phyloP scores from a whole-genome alignment of 1,140 invertebrate species.

The Mylabris phalerata region DNA sequence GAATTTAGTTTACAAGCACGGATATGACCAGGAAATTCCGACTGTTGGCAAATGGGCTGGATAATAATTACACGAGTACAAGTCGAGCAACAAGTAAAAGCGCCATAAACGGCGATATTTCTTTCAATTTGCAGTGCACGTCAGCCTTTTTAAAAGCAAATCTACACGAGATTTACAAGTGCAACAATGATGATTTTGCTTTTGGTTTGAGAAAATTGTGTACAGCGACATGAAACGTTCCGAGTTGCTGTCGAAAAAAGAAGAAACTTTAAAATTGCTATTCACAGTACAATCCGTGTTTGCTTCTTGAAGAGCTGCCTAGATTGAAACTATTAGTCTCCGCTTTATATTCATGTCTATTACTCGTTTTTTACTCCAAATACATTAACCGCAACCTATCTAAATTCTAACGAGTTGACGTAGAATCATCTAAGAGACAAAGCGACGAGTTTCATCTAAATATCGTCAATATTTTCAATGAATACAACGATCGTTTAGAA shows the following conservation, averaged over 20 bases:
- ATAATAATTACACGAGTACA: slow-evolving; percentile 13
- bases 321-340: slow-evolving; percentile 5
- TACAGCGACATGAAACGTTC: too few relatives aligned
- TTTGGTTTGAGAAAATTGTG: too few relatives aligned
- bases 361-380: background rate
- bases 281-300: too few relatives aligned
- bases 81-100: slow-evolving; percentile 16
- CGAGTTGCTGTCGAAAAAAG: too few relatives aligned
- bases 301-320: background rate
- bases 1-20: slow-evolving; percentile 13
- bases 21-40: slow-evolving; percentile 19
- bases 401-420: background rate
- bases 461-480: background rate
- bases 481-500: too few relatives aligned
- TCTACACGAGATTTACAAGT: too few relatives aligned
- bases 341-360: slow-evolving; percentile 3
- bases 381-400: slow-evolving; percentile 7
- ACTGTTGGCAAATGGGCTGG: slow-evolving; percentile 20
- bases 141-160: too few relatives aligned
- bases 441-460: slow-evolving; percentile 17
- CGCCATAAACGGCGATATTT: too few relatives aligned
- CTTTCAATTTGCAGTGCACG: background rate
- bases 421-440: slow-evolving; percentile 2
- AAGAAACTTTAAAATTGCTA: too few relatives aligned
- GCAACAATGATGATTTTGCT: background rate